phyloP scores from a whole-genome alignment of 2,888 invertebrate genomes.

The Empis livida region DNA sequence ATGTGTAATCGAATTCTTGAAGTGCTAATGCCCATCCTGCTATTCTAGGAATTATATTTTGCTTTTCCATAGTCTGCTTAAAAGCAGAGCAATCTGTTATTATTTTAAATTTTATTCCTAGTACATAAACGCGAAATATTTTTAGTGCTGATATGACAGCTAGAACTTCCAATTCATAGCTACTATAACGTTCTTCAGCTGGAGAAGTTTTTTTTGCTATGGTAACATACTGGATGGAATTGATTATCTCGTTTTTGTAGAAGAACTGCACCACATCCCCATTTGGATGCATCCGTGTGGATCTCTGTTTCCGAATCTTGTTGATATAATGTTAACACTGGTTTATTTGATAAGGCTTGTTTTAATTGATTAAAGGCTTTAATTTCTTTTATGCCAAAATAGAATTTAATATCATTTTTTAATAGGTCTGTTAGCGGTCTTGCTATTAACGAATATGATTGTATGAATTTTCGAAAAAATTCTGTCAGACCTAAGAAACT shows the following conservation, averaged over 20 bases:
- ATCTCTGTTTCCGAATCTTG: constrained; percentile 4
- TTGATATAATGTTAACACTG: constrained; percentile 3
- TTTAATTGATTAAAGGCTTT: constrained; percentile 15
- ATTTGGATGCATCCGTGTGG: constrained; percentile 6
- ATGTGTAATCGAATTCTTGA: constrained; percentile 7
- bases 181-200: constrained; percentile 17
- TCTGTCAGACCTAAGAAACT: background rate
- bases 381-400: background rate
- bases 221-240: background rate
- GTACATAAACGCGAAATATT: constrained; percentile 1
- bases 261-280: constrained; percentile 10
- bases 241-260: background rate
- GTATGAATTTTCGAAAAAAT: constrained; percentile 7
- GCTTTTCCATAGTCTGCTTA: constrained; percentile 5
- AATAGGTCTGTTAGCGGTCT: background rate
- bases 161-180: constrained; percentile 16
- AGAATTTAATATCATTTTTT: constrained; percentile 2
- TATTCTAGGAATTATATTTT: constrained; percentile 3
- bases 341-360: background rate
- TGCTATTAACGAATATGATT: constrained; percentile 4
- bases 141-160: constrained; percentile 2
- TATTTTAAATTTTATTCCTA: constrained; percentile 3
- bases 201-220: constrained; percentile 1
- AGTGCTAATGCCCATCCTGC: constrained; percentile 4
- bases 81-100: constrained; percentile 3